Evolutionary conservation across 2,797 vertebrate species (phyloP), one percentile per base, ranked within the genome.

Genomic region (Platalea minor): DNA sequence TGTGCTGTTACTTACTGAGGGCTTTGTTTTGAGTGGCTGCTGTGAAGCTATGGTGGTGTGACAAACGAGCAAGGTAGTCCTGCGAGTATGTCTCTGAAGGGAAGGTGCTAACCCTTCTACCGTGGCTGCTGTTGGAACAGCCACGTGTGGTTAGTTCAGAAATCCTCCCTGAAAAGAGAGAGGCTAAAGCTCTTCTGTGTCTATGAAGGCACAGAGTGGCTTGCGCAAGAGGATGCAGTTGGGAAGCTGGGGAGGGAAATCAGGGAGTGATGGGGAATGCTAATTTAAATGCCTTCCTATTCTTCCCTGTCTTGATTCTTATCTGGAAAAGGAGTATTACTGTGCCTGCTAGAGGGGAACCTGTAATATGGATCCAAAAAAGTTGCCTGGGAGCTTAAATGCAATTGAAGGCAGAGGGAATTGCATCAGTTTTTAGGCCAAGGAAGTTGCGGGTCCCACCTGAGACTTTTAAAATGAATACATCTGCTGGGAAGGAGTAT

Each of bases 51-150:
- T 29, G 39, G 24, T 63, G 60, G 43, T 88, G 37, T 77, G 69
- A 57, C 31, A 57, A 57, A 51, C 72, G 67, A 67, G 39, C 1
- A 17, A 53, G 39, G 45, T 23, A 54, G 51, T 77, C 60, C 56
- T 83, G 39, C 0, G 17, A 81, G 59, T 31, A 10, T 0, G 0
- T 24, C 72, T 73, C n/a, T 67, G 64, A 23, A 37, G 53, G 54
- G 29, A 41, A 78, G 73, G 68, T 74, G 60, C 39, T 81, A 21
- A 59, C 45, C 39, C 25, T 79, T 60, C 50, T 79, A 0, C 41
- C 0, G 0, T 16, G 31, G 33, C 28, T 85, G 8, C 46, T 57
- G 0, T 17, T 77, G 82, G 56, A 74, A 16, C 37, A 80, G 60
- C 68, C 45, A 31, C 0, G 0, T 9, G 39, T 57, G 31, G 13